A percentile compares a stretch with the other conserved stretches of the same genome.
phyloP scores from a whole-genome alignment of 2,797 vertebrate genomes.

The Chloroceryle amazona region DNA sequence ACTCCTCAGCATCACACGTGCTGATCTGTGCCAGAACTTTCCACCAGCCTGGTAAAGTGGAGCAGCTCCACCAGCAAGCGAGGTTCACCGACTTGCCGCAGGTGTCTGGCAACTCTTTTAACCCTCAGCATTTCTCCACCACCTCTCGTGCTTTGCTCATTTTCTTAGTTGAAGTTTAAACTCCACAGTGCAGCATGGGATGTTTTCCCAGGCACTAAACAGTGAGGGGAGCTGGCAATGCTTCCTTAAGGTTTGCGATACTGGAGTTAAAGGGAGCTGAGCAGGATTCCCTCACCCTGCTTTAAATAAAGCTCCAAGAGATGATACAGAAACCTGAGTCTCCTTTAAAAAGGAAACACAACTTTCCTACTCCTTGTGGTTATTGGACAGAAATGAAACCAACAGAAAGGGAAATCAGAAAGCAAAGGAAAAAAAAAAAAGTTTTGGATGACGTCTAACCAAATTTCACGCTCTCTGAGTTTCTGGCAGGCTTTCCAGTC shows the following conservation, averaged over 20 bases:
- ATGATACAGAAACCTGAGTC: background rate
- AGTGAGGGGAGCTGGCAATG: rapidly evolving
- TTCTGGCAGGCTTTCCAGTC: conserved; percentile 28
- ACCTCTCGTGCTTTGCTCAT: background rate
- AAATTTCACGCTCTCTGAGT: background rate
- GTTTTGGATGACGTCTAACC: background rate
- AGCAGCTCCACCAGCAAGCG: background rate
- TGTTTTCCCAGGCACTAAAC: background rate
- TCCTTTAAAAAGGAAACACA: background rate
- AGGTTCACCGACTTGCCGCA: background rate
- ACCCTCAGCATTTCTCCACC: background rate
- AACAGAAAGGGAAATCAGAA: background rate
- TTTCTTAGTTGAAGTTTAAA: background rate
- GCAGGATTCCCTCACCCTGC: background rate
- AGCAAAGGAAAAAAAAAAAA: background rate
- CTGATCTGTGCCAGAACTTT: background rate
- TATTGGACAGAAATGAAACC: background rate
- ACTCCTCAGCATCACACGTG: rapidly evolving
- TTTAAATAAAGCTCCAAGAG: background rate
- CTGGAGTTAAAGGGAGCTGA: background rate
- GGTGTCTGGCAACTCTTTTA: background rate
- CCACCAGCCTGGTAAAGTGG: background rate
- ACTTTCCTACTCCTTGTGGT: background rate
- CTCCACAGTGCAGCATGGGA: background rate
- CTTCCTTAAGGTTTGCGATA: background rate